A percentile compares a stretch with the other conserved stretches of the same genome.
phyloP scores from a whole-genome alignment of 2,888 invertebrate species.

The Aradus depressus region DNA sequence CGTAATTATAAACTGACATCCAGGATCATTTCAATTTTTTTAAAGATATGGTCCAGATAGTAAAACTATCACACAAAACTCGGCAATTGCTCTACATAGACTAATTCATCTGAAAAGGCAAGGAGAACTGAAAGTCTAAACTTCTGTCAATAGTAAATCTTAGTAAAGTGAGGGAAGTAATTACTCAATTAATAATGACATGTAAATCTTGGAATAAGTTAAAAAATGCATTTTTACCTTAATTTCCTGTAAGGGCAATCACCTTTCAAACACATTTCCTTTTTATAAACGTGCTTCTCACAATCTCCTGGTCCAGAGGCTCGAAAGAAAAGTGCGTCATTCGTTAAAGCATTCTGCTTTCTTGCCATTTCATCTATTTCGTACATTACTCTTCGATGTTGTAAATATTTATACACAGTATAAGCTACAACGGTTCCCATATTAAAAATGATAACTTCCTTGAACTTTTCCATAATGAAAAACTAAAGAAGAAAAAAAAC shows the following conservation, averaged over 20 bases:
- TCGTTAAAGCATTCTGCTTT: constrained; percentile 4
- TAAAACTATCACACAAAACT: no score
- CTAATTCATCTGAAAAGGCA: not conserved
- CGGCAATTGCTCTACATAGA: not conserved
- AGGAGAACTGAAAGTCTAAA: not conserved
- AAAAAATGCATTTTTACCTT: constrained; percentile 15
- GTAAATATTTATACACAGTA: not conserved
- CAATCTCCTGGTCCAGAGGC: constrained; percentile 15
- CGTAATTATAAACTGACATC: no score
- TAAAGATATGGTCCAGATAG: no score
- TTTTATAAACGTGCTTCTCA: constrained; percentile 17
- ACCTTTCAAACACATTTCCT: constrained; percentile 13
- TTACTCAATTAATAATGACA: no score
- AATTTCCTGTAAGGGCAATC: constrained; percentile 23
- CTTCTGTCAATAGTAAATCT: not conserved
- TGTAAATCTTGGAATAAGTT: no score
- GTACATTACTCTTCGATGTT: not conserved
- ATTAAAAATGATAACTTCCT: no score
- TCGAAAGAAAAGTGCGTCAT: constrained; percentile 18
- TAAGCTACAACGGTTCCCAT: not conserved
- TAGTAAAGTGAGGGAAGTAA: no score
- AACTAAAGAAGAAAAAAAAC: no score
- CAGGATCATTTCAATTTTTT: no score
- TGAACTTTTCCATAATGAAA: no score
- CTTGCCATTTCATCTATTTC: not conserved